Base-by-base conservation (phyloP, 37 sponge, comb jelly and placozoan genomes). In the Corticium candelabrum region DNA sequence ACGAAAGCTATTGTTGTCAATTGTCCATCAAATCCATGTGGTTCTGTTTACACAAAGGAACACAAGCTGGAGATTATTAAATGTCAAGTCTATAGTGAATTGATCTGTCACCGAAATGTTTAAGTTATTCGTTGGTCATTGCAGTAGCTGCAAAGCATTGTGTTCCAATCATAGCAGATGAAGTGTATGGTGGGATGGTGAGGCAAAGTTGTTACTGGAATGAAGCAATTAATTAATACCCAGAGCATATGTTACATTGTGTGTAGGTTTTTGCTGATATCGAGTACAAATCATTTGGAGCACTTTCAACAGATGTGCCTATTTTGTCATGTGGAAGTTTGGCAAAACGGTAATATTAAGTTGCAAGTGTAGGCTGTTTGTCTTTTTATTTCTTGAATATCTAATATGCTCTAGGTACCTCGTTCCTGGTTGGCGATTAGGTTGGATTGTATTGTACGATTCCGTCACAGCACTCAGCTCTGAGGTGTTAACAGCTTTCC, bases 361-460 rank as follows among this genome's bases (percentile, higher is more conserved):
- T n/a, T n/a, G n/a, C n/a, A n/a, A n/a, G n/a, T n/a, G n/a, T n/a
- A n/a, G n/a, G n/a, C n/a, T n/a, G n/a, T n/a, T n/a, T n/a, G n/a
- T n/a, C n/a, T n/a, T n/a, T n/a, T n/a, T n/a, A n/a, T n/a, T n/a
- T n/a, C n/a, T n/a, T n/a, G n/a, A n/a, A n/a, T n/a, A n/a, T n/a
- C n/a, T n/a, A n/a, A n/a, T n/a, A n/a, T n/a, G n/a, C 30, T 3
- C 21, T 70, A 79, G 80, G 57, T 93, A 77, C 70, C 41, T 96
- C 77, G 83, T 97, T 5, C 95, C 99, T n/a, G 99, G 99, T 1
- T 97, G 99, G 99, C 81, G 99, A 7, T 37, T 87, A 56, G 99
- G 99, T 1, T 97, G 99, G 99, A 73, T 97, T 3, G 27, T 94
- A 2, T 77, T 94, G 1, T 88, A 94, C 74, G 95, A 97, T 84